Conservation (phyloP, 2,888 invertebrate species). For the Venustoraphidia nigricollis region DNA sequence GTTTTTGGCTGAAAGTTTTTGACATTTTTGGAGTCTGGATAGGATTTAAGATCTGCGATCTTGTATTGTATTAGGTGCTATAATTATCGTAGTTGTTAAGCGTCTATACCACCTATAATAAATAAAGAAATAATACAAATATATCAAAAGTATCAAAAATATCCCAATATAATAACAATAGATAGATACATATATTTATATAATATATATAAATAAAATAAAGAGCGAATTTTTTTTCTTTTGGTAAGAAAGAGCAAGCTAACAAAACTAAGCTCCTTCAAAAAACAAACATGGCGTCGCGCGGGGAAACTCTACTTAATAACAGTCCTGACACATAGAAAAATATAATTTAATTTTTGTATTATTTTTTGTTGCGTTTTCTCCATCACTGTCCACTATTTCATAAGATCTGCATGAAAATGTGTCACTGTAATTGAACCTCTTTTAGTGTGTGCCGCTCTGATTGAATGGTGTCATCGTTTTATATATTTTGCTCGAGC, state of each 20-base stretch:
- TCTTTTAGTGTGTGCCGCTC: neutral
- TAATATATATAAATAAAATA: too few relatives aligned
- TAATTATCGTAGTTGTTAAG: too few relatives aligned
- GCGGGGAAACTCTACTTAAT: constrained; percentile 19
- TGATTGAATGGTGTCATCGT: neutral
- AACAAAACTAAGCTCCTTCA: constrained; percentile 1
- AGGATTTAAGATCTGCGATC: too few relatives aligned
- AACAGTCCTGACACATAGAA: constrained; percentile 25
- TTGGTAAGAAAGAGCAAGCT: neutral
- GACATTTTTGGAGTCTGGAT: too few relatives aligned
- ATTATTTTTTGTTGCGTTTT: constrained; percentile 19
- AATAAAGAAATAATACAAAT: too few relatives aligned
- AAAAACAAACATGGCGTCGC: constrained; percentile 19
- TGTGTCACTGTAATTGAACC: neutral
- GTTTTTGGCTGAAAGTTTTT: too few relatives aligned
- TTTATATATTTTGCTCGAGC: constrained; percentile 6
- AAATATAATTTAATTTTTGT: constrained; percentile 26
- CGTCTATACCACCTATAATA: too few relatives aligned
- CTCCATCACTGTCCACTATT: constrained; percentile 9
- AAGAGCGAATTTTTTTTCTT: too few relatives aligned
- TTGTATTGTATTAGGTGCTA: too few relatives aligned
- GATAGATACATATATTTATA: too few relatives aligned
- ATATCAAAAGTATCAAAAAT: too few relatives aligned
- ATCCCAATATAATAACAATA: too few relatives aligned
- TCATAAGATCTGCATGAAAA: neutral